phyloP scores from a whole-genome alignment of 2,797 vertebrate species.

The Salmo trutta region DNA sequence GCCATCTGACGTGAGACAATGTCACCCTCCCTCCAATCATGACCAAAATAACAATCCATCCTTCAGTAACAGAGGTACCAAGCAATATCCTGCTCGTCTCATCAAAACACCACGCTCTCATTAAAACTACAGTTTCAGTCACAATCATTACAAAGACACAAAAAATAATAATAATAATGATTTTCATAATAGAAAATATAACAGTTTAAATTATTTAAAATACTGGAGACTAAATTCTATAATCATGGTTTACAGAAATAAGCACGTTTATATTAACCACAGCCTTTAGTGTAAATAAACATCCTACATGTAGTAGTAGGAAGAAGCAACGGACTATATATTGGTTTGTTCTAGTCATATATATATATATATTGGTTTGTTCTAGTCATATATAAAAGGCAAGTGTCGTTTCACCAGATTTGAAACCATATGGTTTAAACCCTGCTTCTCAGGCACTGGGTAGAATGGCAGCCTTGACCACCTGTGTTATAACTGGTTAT shows the following conservation, averaged over 20 bases:
- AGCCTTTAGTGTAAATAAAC: neutral
- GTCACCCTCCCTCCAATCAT: too few species aligned
- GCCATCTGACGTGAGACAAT: too few species aligned
- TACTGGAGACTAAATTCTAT: conserved; percentile 25
- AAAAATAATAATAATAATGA: neutral
- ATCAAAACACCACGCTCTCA: conserved; percentile 36
- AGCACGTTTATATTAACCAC: conserved; percentile 18
- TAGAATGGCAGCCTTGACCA: neutral
- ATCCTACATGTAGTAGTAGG: neutral
- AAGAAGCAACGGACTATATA: neutral
- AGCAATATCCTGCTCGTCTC: conserved; percentile 36
- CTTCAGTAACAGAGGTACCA: conserved; percentile 44
- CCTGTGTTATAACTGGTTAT: neutral
- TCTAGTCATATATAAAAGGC: neutral
- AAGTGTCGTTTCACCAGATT: neutral
- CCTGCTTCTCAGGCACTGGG: conserved; percentile 4
- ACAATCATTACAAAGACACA: neutral
- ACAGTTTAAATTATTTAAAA: conserved; percentile 19
- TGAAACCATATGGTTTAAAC: neutral
- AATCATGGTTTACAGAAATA: conserved; percentile 16
- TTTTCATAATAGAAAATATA: neutral
- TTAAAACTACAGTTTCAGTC: conserved; percentile 15
- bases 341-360: neutral
- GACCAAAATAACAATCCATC: conserved; percentile 32
- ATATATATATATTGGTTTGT: conserved; percentile 1